A percentile compares a stretch with the other conserved stretches of the same genome.
phyloP scores from a whole-genome alignment of 2,797 vertebrate genomes.

The Malurus leucopterus region DNA sequence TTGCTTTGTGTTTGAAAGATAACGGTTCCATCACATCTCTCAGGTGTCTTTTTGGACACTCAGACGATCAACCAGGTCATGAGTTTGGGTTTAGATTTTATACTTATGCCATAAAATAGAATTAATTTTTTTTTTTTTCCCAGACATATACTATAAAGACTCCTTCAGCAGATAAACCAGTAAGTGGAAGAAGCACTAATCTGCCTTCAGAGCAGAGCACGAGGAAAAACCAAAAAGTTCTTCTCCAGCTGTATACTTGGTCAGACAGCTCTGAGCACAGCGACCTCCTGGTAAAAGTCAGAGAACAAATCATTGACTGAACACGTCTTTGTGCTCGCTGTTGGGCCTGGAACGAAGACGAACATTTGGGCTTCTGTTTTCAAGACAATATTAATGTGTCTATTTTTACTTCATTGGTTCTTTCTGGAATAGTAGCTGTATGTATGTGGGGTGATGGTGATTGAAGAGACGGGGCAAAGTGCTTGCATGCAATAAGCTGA shows the following conservation, averaged over 20 bases:
- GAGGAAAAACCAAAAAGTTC: constrained; percentile 74
- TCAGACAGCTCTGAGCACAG: too few species aligned
- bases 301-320: too few species aligned
- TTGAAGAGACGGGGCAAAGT: too few species aligned
- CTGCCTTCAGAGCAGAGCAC: constrained; percentile 19
- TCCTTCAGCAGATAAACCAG: constrained; percentile 72
- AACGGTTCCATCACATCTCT: not conserved
- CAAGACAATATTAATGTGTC: too few species aligned
- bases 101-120: not conserved
- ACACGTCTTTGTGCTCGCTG: too few species aligned
- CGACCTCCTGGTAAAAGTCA: too few species aligned
- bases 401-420: too few species aligned
- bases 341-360: too few species aligned
- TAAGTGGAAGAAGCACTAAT: constrained; percentile 46
- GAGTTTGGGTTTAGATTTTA: not conserved
- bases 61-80: not conserved
- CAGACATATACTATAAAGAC: constrained; percentile 87
- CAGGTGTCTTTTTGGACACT: not conserved
- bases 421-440: too few species aligned
- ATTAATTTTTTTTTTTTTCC: not conserved
- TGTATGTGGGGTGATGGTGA: too few species aligned
- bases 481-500: too few species aligned
- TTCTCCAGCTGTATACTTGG: constrained; percentile 75
- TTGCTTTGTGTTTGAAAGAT: not conserved
- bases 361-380: too few species aligned